A percentile compares a stretch with the other conserved stretches of the same genome.
phyloP scores from a whole-genome alignment of 2,113 vertebrate genomes.

The Podiceps cristatus region DNA sequence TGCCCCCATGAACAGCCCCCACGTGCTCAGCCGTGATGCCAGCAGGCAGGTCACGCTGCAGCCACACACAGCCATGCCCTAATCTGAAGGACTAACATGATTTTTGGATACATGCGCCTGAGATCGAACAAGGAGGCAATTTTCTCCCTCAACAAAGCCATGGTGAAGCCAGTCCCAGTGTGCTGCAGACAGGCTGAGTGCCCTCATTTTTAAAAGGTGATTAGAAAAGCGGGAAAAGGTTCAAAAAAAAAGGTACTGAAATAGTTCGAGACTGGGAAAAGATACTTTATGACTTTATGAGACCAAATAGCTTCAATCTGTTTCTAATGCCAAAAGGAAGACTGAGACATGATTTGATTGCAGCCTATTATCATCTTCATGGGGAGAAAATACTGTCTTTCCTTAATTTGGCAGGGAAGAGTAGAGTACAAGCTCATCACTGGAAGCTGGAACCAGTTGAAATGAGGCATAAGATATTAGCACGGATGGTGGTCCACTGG shows the following conservation, averaged over 20 bases:
- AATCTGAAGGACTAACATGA: background rate
- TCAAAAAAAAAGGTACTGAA: background rate
- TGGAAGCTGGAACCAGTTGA: background rate
- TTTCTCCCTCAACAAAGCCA: background rate
- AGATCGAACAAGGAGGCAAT: rapidly evolving
- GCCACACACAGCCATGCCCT: background rate
- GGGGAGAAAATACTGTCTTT: background rate
- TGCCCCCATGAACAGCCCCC: background rate
- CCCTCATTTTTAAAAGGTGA: background rate
- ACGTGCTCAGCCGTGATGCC: rapidly evolving
- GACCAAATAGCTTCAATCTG: background rate
- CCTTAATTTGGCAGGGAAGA: background rate
- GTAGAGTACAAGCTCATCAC: background rate
- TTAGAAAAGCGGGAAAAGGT: background rate
- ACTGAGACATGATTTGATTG: background rate
- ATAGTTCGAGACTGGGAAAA: background rate
- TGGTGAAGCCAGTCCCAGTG: background rate
- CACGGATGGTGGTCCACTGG: background rate
- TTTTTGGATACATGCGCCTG: rapidly evolving
- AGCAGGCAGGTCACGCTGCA: background rate
- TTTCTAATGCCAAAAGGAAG: background rate
- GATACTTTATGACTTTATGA: background rate
- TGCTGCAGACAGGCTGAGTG: rapidly evolving
- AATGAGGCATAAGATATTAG: background rate
- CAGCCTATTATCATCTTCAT: background rate